A percentile compares a stretch with the other conserved stretches of the same genome.
phyloP scores from a whole-genome alignment of 2,888 invertebrate species.

The Agrotis clavis region DNA sequence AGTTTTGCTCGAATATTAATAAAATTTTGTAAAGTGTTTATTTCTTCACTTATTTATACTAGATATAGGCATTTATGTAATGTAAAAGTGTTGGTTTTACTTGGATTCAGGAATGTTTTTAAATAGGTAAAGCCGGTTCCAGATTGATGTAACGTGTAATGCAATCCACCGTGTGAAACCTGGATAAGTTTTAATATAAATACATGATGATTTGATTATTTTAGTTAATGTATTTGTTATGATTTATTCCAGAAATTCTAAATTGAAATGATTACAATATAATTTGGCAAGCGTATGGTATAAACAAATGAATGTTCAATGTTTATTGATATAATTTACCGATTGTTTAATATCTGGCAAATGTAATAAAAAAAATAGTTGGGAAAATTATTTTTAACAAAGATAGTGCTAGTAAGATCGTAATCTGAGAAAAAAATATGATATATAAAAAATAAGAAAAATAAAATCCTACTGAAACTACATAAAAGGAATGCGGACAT shows the following conservation, averaged over 20 bases:
- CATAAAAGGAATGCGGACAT: no score
- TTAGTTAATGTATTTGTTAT: background rate
- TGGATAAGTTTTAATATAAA: conserved; percentile 11
- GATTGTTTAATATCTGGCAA: no score
- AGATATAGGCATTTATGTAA: conserved; percentile 16
- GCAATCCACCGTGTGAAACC: no score
- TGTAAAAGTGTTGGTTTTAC: conserved; percentile 1
- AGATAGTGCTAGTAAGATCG: no score
- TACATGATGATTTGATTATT: background rate
- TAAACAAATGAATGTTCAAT: conserved; percentile 10
- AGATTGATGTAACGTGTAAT: no score
- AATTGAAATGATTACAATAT: conserved; percentile 6
- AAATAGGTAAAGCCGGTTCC: background rate
- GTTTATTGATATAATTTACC: background rate
- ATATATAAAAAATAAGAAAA: no score
- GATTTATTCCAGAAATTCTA: background rate
- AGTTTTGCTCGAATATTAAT: conserved; percentile 29
- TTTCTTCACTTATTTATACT: conserved; percentile 33
- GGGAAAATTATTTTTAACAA: no score
- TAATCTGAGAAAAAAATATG: no score
- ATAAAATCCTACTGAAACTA: no score
- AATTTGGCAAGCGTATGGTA: background rate
- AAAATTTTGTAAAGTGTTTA: conserved; percentile 38
- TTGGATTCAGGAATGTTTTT: background rate
- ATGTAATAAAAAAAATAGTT: no score